Evolutionary conservation across 2,113 vertebrate genomes (phyloP).

Genomic region (Sylvilagus bachmani): DNA sequence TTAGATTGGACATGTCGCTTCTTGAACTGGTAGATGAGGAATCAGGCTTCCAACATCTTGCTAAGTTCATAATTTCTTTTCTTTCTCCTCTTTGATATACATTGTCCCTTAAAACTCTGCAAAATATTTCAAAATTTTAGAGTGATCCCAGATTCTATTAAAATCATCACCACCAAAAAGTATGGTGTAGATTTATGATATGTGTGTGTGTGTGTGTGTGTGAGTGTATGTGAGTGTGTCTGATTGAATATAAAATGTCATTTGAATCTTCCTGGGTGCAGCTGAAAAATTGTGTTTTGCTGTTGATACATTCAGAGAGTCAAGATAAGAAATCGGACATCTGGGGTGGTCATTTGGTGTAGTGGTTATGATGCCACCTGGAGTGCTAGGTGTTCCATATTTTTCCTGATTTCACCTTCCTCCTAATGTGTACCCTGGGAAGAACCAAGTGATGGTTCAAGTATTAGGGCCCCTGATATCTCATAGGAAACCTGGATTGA

Average conservation of each 20-base stretch:
- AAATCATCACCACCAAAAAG: slow-evolving; percentile 37
- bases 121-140: slow-evolving; percentile 42
- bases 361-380: too few relatives aligned
- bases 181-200: neutral
- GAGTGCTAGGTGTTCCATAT: too few relatives aligned
- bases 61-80: slow-evolving; percentile 5
- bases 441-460: too few relatives aligned
- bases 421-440: too few relatives aligned
- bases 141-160: neutral
- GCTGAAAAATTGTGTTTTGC: slow-evolving; percentile 41
- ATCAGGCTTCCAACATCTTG: neutral
- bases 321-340: slow-evolving; percentile 10
- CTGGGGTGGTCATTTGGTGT: neutral
- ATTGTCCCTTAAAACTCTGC: neutral
- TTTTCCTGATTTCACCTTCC: too few relatives aligned
- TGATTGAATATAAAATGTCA: slow-evolving; percentile 50
- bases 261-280: neutral
- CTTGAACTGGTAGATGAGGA: neutral
- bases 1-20: neutral
- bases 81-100: neutral
- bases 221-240: neutral
- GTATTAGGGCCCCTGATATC: too few relatives aligned
- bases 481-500: too few relatives aligned
- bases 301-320: slow-evolving; percentile 1
- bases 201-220: too few relatives aligned